A percentile compares a stretch with the other conserved stretches of the same genome.
phyloP scores from a whole-genome alignment of 1,140 invertebrate species.

The Drosophila truncata region DNA sequence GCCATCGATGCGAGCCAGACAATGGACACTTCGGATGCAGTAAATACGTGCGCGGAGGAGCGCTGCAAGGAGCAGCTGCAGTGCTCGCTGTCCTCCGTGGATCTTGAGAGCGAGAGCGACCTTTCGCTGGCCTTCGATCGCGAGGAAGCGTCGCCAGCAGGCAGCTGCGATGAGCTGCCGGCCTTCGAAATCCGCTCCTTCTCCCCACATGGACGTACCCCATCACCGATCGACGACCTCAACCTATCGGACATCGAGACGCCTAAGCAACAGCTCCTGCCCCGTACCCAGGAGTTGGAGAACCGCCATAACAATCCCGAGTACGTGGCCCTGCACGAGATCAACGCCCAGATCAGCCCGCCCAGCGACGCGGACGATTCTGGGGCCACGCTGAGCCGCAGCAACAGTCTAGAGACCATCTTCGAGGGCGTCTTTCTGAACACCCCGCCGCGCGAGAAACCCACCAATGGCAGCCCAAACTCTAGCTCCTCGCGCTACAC shows the following conservation, averaged over 20 bases:
- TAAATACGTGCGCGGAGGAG: slow-evolving; percentile 59
- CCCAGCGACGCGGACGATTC: slow-evolving; percentile 63
- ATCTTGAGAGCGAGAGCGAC: slow-evolving; percentile 75
- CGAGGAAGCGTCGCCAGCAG: slow-evolving; percentile 47
- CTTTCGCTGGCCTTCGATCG: slow-evolving; percentile 72
- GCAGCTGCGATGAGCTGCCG: slow-evolving; percentile 72
- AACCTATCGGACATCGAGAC: slow-evolving; percentile 56
- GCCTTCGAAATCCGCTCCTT: slow-evolving; percentile 75
- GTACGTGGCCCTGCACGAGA: slow-evolving; percentile 77
- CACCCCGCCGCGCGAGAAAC: slow-evolving; percentile 73
- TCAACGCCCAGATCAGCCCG: slow-evolving; percentile 81
- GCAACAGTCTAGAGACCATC: slow-evolving; percentile 76
- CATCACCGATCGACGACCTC: slow-evolving; percentile 77
- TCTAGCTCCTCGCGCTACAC: slow-evolving; percentile 45
- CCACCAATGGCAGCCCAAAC: slow-evolving; percentile 15
- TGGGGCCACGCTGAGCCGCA: slow-evolving; percentile 27
- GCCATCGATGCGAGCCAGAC: slow-evolving; percentile 17
- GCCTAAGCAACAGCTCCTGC: slow-evolving; percentile 47
- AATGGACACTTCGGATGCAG: slow-evolving; percentile 66
- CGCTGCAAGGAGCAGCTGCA: slow-evolving; percentile 48
- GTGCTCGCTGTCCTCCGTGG: slow-evolving; percentile 69
- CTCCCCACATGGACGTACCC: slow-evolving; percentile 76
- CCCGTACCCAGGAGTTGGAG: slow-evolving; percentile 12
- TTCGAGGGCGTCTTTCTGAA: slow-evolving; percentile 81
- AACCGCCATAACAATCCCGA: slow-evolving; percentile 61